These are phyloP conservation scores for Papilio helenus DNA, from an alignment of 1,140 invertebrate genomes.

Conservation along the genomic window DNA sequence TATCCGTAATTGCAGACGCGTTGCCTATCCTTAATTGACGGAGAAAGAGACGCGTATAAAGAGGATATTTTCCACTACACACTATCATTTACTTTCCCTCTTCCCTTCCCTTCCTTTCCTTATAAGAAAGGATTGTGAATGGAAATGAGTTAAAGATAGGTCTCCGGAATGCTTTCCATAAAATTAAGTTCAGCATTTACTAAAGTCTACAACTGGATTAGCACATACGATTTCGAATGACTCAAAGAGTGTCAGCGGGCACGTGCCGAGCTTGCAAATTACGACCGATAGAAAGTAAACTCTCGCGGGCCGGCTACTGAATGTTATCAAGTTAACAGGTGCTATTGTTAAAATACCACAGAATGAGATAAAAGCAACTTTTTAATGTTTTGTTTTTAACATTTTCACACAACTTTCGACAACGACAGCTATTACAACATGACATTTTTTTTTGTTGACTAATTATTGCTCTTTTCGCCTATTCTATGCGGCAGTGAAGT, in stretches of 20 bases:
- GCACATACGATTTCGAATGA: neutral
- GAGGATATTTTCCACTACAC: too few relatives aligned
- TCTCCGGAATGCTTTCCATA: too few relatives aligned
- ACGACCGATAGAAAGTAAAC: conserved; percentile 69
- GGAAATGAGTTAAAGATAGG: too few relatives aligned
- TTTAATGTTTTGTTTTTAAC: conserved; percentile 17
- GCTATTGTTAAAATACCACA: conserved; percentile 49
- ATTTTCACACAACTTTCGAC: conserved; percentile 47
- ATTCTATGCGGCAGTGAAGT: neutral
- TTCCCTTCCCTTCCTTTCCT: too few relatives aligned
- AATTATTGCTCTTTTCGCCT: neutral
- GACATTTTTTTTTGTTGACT: neutral
- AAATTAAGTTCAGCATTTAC: too few relatives aligned
- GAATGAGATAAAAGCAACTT: conserved; percentile 28
- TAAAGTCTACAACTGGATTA: neutral
- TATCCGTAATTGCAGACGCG: too few relatives aligned
- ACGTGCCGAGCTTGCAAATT: conserved; percentile 68
- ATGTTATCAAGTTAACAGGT: conserved; percentile 39
- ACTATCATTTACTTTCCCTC: too few relatives aligned
- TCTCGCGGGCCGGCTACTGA: conserved; percentile 48
- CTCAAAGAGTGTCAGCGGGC: conserved; percentile 38
- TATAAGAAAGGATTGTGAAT: too few relatives aligned
- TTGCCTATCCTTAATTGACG: too few relatives aligned
- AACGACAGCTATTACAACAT: conserved; percentile 38
- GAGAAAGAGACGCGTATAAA: too few relatives aligned